Conservation (phyloP, 2,797 vertebrate genomes). For the Sebastes cheni region DNA sequence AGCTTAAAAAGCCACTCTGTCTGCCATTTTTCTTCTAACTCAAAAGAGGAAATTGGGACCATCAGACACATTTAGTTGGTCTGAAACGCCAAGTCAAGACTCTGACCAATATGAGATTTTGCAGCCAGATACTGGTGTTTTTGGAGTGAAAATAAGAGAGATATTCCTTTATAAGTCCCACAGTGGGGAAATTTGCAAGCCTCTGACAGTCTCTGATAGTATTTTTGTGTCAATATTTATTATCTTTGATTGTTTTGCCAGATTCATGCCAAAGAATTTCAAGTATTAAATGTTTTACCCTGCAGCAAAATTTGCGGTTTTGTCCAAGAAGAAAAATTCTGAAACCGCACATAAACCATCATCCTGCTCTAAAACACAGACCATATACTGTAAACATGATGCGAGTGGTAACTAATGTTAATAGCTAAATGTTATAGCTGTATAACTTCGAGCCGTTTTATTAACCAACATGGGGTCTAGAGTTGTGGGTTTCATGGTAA, state of each 20-base stretch:
- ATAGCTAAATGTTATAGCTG: neutral
- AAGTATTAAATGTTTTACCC: neutral
- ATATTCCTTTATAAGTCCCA: too few species aligned
- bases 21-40: neutral
- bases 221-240: neutral
- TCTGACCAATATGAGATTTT: neutral
- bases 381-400: neutral
- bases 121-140: neutral
- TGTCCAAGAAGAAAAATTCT: neutral
- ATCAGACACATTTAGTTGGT: neutral
- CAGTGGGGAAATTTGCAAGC: too few species aligned
- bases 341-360: neutral
- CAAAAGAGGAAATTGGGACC: conserved; percentile 21
- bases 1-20: neutral
- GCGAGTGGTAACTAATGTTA: neutral
- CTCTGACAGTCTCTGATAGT: neutral
- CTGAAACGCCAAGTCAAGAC: neutral
- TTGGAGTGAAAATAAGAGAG: neutral
- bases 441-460: neutral
- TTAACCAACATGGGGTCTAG: neutral
- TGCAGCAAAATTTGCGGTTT: neutral
- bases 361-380: neutral
- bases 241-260: neutral
- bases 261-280: neutral
- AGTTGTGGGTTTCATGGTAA: neutral